Evolutionary conservation across 2,888 invertebrate genomes (phyloP).

Genomic region (Lymantria dispar): DNA sequence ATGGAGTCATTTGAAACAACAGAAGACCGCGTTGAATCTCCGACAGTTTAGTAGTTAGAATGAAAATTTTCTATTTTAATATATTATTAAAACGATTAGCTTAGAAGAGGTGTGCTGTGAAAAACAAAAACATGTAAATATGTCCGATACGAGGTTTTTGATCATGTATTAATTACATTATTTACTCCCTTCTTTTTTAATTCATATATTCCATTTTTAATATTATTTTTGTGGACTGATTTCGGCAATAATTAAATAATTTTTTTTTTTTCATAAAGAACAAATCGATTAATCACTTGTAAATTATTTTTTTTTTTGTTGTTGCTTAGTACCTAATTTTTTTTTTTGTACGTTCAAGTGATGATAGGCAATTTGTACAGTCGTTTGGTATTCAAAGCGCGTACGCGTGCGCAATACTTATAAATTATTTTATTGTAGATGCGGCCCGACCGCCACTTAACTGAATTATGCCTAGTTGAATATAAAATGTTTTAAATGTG

Average conservation of each 20-base stretch:
- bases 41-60: constrained; percentile 71
- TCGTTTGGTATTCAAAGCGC: constrained; percentile 41
- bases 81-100: constrained; percentile 66
- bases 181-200: constrained; percentile 25
- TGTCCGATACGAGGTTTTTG: constrained; percentile 45
- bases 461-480: constrained; percentile 78
- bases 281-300: constrained; percentile 48
- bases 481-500: constrained; percentile 82
- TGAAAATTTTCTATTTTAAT: constrained; percentile 80
- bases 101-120: constrained; percentile 61
- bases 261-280: constrained; percentile 43
- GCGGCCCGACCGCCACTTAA: constrained; percentile 56
- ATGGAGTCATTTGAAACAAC: constrained; percentile 48
- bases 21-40: constrained; percentile 67
- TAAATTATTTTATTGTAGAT: constrained; percentile 58
- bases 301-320: constrained; percentile 60
- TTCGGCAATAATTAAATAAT: constrained; percentile 35
- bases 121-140: constrained; percentile 57
- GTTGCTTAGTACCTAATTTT: constrained; percentile 65
- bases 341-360: constrained; percentile 45
- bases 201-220: constrained; percentile 40
- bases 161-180: constrained; percentile 32
- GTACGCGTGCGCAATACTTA: constrained; percentile 33
- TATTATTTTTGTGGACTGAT: constrained; percentile 42
- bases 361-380: constrained; percentile 61